Evolutionary conservation across 2,888 invertebrate genomes (phyloP).

Genomic region (Tipula unca): DNA sequence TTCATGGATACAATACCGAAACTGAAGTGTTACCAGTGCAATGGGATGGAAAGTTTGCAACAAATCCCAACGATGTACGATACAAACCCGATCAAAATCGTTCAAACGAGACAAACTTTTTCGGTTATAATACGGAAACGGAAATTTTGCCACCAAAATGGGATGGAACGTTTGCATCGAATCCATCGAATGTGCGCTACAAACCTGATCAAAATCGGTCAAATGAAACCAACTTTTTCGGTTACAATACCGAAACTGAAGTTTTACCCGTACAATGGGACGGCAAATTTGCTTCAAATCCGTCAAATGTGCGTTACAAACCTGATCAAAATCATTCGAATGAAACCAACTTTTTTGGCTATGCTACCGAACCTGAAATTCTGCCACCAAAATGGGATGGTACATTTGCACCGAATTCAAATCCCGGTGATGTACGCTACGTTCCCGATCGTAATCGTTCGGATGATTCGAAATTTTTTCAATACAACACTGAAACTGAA

Average conservation of each 20-base stretch:
- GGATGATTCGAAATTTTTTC: slow-evolving; percentile 35
- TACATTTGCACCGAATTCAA: slow-evolving; percentile 30
- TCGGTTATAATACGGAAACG: slow-evolving; percentile 22
- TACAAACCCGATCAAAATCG: slow-evolving; percentile 27
- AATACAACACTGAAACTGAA: slow-evolving; percentile 34
- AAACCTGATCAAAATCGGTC: slow-evolving; percentile 30
- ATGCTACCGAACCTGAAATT: slow-evolving; percentile 34
- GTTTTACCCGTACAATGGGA: slow-evolving; percentile 38
- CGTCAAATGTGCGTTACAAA: slow-evolving; percentile 32
- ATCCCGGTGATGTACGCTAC: slow-evolving; percentile 33
- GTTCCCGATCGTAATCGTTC: slow-evolving; percentile 35
- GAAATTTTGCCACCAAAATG: slow-evolving; percentile 23
- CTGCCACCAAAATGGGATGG: slow-evolving; percentile 40
- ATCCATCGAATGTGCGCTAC: background rate
- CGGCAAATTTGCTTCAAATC: slow-evolving; percentile 34
- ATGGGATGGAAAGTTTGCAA: slow-evolving; percentile 21
- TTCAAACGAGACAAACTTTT: slow-evolving; percentile 33
- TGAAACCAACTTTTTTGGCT: slow-evolving; percentile 38
- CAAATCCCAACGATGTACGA: slow-evolving; percentile 17
- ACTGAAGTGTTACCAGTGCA: slow-evolving; percentile 22
- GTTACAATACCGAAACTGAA: slow-evolving; percentile 34
- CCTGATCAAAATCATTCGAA: slow-evolving; percentile 34
- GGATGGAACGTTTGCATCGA: slow-evolving; percentile 18
- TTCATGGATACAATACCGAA: slow-evolving; percentile 22
- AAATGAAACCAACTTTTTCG: slow-evolving; percentile 38